Base-by-base conservation (phyloP, 2,113 vertebrate species). In the Orthochromis malagaraziensis region DNA sequence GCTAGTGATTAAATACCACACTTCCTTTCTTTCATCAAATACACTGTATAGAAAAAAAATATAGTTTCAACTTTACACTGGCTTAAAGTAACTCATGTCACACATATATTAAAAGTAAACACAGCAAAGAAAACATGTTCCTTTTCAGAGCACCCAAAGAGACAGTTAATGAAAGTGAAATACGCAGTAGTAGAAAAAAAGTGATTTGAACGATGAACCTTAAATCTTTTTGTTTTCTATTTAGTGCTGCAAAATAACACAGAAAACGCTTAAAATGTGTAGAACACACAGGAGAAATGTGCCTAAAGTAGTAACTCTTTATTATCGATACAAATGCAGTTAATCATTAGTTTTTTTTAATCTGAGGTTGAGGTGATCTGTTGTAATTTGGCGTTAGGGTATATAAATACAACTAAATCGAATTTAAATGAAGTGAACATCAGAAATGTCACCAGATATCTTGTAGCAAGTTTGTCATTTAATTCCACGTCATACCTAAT, bases 71-170 rank as follows among this genome's bases (percentile, higher is more conserved):
- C 70, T 77, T n/a, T 77, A n/a, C 42, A 31, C 45, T 5, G 45
- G 70, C 26, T 49, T 49, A 49, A 77, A 77, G 42, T 19, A 77
- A 77, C 26, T 77, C 26, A 19, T 77, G 45, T 49, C 70, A 49
- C 42, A 31, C 70, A 77, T 29, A 49, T 77, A 77, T 77, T 77
- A 77, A 77, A 77, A 77, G 42, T n/a, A 49, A 77, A 77, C 70
- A 77, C 16, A 77, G 24, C 42, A 77, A 77, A n/a, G 26, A 49
- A 77, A 31, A 31, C 26, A 31, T 4, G 1, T 19, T 77, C 70
- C 42, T 49, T 49, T 3, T 19, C 26, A 77, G 70, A 75, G 1
- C 24, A 3, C 40, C 70, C 9, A 1, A 75, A 17, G 9, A 19
- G 16, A 49, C 26, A 49, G 16, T 2, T 77, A 19, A 7, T 31